Evolutionary conservation across 2,113 vertebrate genomes (phyloP).

Genomic region (Zapus hudsonius): DNA sequence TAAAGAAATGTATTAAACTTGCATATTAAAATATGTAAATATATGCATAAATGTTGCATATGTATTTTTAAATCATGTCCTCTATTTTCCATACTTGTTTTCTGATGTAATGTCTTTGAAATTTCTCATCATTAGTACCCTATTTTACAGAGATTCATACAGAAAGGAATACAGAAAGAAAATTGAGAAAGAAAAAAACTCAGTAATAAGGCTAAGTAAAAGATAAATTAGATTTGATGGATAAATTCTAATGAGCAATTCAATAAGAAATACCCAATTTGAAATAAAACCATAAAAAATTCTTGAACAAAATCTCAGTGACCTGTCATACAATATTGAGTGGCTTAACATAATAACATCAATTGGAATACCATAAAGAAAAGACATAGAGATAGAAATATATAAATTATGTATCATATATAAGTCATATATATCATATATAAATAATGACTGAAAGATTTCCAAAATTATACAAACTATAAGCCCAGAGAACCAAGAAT

Average conservation of each 20-base stretch:
- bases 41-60: background rate
- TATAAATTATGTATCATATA: slow-evolving; percentile 53
- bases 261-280: slow-evolving; percentile 12
- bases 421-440: no score
- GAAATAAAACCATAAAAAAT: slow-evolving; percentile 8
- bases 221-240: background rate
- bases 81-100: slow-evolving; percentile 16
- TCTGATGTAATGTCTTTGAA: background rate
- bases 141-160: slow-evolving; percentile 15
- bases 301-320: background rate
- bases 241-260: slow-evolving; percentile 21
- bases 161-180: slow-evolving; percentile 43
- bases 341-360: background rate
- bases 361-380: slow-evolving; percentile 19
- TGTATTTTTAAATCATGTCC: slow-evolving; percentile 23
- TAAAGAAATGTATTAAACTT: background rate
- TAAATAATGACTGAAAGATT: background rate
- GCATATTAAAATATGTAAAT: slow-evolving; percentile 26
- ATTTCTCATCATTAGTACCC: background rate
- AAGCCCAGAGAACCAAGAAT: slow-evolving; percentile 34
- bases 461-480: slow-evolving; percentile 15
- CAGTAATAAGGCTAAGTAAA: slow-evolving; percentile 29
- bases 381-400: background rate
- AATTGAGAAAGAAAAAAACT: slow-evolving; percentile 13
- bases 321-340: background rate